phyloP scores from a whole-genome alignment of 2,888 invertebrate genomes.

The Acleris emargana region DNA sequence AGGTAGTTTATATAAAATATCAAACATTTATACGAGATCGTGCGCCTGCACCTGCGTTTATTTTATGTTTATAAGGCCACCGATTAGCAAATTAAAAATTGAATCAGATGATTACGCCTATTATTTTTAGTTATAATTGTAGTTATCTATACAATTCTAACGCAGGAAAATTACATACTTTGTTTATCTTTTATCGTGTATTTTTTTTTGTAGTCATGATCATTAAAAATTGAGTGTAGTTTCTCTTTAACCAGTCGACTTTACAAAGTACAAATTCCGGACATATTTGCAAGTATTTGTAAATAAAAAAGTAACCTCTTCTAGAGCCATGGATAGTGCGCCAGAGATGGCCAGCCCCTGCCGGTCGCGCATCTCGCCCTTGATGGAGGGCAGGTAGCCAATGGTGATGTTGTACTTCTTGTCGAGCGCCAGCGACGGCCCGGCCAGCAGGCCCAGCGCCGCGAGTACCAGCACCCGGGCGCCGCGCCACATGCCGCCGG shows the following conservation, averaged over 20 bases:
- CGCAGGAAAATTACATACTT: background rate
- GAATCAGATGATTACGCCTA: too few species aligned
- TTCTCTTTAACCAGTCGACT: too few species aligned
- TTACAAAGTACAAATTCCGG: too few species aligned
- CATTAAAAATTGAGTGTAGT: too few species aligned
- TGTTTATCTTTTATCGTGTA: background rate
- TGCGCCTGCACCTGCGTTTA: too few species aligned
- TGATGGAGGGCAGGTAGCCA: slow-evolving; percentile 93
- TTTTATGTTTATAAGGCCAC: too few species aligned
- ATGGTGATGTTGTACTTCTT: slow-evolving; percentile 86
- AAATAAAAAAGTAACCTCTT: slow-evolving; percentile 84
- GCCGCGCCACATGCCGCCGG: slow-evolving; percentile 86
- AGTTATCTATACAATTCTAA: too few species aligned
- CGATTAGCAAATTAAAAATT: too few species aligned
- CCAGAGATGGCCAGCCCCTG: slow-evolving; percentile 95
- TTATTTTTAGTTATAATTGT: too few species aligned
- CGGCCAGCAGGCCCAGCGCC: slow-evolving; percentile 84
- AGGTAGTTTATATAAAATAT: too few species aligned
- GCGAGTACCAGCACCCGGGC: slow-evolving; percentile 86
- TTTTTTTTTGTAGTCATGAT: too few species aligned
- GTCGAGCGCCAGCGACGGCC: slow-evolving; percentile 73
- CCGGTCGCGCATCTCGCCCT: slow-evolving; percentile 89
- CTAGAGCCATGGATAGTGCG: slow-evolving; percentile 94
- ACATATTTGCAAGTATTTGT: background rate
- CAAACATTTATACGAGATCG: too few species aligned